Base-by-base conservation (phyloP, 2,113 vertebrate genomes). In the Fregata magnificens region DNA sequence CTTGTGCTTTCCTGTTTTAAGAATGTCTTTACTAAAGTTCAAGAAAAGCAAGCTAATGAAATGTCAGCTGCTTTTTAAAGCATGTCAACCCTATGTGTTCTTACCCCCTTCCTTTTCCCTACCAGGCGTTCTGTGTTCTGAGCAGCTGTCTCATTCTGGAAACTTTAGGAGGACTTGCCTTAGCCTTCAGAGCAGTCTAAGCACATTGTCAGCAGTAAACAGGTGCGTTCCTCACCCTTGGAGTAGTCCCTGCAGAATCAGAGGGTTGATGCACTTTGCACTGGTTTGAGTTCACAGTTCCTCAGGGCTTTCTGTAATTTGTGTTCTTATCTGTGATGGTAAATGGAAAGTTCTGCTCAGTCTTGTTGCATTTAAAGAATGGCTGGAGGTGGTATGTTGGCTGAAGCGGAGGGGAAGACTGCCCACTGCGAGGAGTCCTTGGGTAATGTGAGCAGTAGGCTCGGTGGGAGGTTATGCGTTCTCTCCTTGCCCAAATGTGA, bases 41-140 rank as follows among this genome's bases (percentile, higher is more conserved):
- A 66, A 50, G n/a, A 71, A 77, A 77, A 77, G 45, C 22, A 49
- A 70, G 29, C 17, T 72, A 24, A 59, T 50, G 25, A 72, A 62
- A 9, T 10, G 10, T 45, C 77, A 36, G 32, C 47, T 34, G 18
- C 53, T 73, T 72, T 72, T 45, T 56, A 82, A 73, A 79, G 21
- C 24, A 15, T 4, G 12, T 31, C 0, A 1, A 8, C 32, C 17
- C 22, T 3, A 2, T 47, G 9, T 16, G 13, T 66, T 55, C 5
- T 70, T 10, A 42, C 19, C 13, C 21, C 5, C 5, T 47, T 31
- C 26, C 19, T 50, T 13, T 38, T 45, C 20, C 10, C 16, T 21
- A 7, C n/a, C 31, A 14, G 2, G 16, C 40, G 67, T 26, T 79
- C 67, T 38, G 18, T 59, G 14, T 59, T 69, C 36, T 82, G 32